phyloP scores from a whole-genome alignment of 2,888 invertebrate species.

The Cartodere bifasciata region DNA sequence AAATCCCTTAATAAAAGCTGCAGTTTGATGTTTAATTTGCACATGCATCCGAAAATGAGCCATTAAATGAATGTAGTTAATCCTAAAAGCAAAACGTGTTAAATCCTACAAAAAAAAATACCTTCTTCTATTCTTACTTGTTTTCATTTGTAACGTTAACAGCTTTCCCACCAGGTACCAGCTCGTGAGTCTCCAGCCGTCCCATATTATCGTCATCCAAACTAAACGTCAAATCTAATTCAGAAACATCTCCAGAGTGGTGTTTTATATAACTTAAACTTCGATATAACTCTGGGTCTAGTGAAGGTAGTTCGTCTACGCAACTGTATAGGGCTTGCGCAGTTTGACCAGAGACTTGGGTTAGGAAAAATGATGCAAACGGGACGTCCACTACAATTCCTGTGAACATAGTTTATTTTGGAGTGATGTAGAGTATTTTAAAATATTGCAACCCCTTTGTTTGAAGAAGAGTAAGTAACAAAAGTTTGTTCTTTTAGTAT shows the following conservation, averaged over 20 bases:
- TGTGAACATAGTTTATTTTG: too few species aligned
- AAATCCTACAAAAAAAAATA: neutral
- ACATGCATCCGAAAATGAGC: conserved; percentile 98
- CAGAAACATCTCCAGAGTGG: conserved; percentile 81
- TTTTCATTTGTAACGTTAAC: conserved; percentile 93
- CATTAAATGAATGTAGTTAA: conserved; percentile 96
- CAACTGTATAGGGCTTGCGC: conserved; percentile 91
- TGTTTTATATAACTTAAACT: conserved; percentile 94
- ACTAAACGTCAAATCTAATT: conserved; percentile 91
- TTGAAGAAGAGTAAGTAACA: too few species aligned
- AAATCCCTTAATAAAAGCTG: conserved; percentile 93
- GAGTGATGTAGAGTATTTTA: too few species aligned
- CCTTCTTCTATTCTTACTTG: conserved; percentile 48
- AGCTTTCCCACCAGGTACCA: conserved; percentile 89
- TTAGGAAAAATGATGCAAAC: conserved; percentile 96
- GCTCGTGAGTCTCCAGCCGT: conserved; percentile 84
- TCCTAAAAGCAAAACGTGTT: conserved; percentile 44
- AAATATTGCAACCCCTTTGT: too few species aligned
- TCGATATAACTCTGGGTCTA: conserved; percentile 91
- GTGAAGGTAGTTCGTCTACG: conserved; percentile 93
- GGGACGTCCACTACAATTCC: conserved; percentile 98
- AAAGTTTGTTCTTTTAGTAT: too few species aligned
- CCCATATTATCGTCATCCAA: conserved; percentile 93
- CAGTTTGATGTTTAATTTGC: conserved; percentile 94
- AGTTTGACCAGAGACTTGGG: conserved; percentile 87